Evolutionary conservation across 2,797 vertebrate species (phyloP).

Genomic region (Enteromius trimaculatus): DNA sequence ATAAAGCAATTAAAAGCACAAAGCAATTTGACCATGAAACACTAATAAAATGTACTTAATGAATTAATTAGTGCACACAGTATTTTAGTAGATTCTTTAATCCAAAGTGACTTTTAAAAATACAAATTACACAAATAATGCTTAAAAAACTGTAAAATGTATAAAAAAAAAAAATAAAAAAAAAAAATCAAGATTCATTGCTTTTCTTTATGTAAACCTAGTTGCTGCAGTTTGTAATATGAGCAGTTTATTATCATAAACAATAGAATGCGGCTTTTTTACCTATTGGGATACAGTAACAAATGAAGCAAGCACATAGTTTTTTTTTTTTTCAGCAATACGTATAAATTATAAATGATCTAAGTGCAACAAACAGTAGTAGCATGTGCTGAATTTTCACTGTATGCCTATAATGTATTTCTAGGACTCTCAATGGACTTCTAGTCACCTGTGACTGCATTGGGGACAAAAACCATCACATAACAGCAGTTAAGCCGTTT

Average conservation of each 20-base stretch:
- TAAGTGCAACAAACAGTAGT: constrained; percentile 38
- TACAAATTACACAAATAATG: background rate
- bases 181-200: no score
- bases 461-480: background rate
- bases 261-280: constrained; percentile 31
- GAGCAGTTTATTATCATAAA: constrained; percentile 19
- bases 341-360: constrained; percentile 30
- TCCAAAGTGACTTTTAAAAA: background rate
- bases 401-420: constrained; percentile 46
- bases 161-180: no score
- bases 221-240: constrained; percentile 16
- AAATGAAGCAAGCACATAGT: background rate
- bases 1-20: background rate
- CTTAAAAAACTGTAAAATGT: background rate
- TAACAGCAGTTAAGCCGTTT: constrained; percentile 3
- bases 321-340: constrained; percentile 12
- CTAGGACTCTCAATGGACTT: constrained; percentile 54
- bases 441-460: constrained; percentile 44
- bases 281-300: constrained; percentile 27
- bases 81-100: background rate
- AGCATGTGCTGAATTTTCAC: constrained; percentile 30
- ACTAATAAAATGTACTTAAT: background rate
- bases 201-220: no score
- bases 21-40: background rate
- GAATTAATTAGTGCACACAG: background rate